A percentile compares a stretch with the other conserved stretches of the same genome.
Evolutionary conservation across 2,113 vertebrate genomes (phyloP).

Genomic region (Craseonycteris thonglongyai): DNA sequence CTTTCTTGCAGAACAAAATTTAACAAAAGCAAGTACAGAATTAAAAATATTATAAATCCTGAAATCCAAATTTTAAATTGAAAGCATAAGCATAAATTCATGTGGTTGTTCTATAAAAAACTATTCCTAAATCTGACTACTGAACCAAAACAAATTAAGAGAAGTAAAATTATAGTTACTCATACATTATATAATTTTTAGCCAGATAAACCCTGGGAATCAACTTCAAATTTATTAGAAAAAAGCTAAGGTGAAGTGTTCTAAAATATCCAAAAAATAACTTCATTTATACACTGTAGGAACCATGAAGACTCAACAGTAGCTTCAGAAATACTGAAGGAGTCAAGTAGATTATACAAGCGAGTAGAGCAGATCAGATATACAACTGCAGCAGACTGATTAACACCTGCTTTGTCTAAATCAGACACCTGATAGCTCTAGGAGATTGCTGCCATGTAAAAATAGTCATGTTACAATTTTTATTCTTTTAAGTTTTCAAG

Average conservation of each 20-base stretch:
- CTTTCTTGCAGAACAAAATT: background rate
- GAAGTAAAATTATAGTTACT: background rate
- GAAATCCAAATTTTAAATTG: background rate
- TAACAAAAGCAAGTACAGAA: background rate
- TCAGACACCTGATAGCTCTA: background rate
- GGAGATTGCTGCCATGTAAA: background rate
- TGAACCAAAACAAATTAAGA: background rate
- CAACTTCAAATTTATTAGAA: background rate
- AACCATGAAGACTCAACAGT: background rate
- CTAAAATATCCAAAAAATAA: background rate
- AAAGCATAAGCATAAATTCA: background rate
- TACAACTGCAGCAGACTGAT: background rate
- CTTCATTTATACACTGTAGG: background rate
- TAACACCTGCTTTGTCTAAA: background rate
- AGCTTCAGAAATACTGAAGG: background rate
- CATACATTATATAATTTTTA: background rate
- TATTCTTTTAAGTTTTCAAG: background rate
- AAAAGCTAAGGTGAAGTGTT: background rate
- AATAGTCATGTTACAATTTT: background rate
- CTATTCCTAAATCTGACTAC: background rate
- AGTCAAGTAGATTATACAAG: background rate
- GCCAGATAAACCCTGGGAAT: background rate
- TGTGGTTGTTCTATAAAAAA: background rate
- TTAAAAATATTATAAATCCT: background rate
- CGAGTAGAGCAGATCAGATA: background rate